Conservation (phyloP, 64 coral and sea anemone species). For the Montipora cactus region DNA sequence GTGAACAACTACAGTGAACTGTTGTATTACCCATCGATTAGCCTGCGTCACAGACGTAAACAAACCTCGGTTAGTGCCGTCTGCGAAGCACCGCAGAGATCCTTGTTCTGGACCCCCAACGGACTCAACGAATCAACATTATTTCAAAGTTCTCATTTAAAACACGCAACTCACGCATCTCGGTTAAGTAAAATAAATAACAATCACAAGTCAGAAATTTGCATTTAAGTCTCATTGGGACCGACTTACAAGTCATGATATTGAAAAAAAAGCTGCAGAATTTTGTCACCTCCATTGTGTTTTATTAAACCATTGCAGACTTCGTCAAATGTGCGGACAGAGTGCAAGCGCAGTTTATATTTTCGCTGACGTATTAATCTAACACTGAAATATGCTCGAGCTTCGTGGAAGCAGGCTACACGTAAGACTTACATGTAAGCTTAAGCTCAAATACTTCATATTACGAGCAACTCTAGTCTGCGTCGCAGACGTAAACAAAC, state of each 20-base stretch:
- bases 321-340: constrained; percentile 4
- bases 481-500: no score
- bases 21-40: no score
- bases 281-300: background rate
- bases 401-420: constrained; percentile 4
- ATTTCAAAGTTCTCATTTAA: constrained; percentile 9
- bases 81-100: no score
- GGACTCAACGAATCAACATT: background rate
- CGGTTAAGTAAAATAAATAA: background rate
- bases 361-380: constrained; percentile 15
- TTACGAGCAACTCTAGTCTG: no score
- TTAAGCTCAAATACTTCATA: no score
- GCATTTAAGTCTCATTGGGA: background rate
- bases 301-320: background rate
- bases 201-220: background rate
- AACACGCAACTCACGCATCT: constrained; percentile 9
- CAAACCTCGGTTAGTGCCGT: no score
- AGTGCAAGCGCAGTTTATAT: constrained; percentile 2
- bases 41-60: no score
- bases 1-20: no score
- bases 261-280: constrained; percentile 1
- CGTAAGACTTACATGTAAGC: background rate
- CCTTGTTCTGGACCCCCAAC: no score
- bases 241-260: background rate
- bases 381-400: background rate